Conservation (phyloP, 2,113 vertebrate genomes). For the Coregonus clupeaformis region DNA sequence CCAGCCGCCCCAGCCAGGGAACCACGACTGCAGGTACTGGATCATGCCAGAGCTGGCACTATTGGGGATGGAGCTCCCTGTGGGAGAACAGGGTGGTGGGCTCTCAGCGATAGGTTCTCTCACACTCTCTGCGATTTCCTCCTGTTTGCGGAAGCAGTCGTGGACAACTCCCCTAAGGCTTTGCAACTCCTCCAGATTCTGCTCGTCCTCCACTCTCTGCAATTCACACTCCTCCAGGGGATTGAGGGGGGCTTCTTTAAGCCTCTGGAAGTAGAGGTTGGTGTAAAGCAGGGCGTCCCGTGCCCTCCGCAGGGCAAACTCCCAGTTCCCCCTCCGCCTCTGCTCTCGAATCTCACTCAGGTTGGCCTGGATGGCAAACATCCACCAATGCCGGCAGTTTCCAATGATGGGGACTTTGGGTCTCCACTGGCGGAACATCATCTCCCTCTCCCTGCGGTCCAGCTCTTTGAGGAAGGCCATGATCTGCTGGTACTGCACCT, state of each 20-base stretch:
- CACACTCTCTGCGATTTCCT: conserved; percentile 86
- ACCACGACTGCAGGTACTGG: conserved; percentile 98
- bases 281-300: conserved; percentile 85
- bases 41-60: conserved; percentile 88
- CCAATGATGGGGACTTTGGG: conserved; percentile 79
- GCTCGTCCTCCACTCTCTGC: conserved; percentile 89
- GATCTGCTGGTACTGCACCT: conserved; percentile 93
- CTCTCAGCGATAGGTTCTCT: conserved; percentile 77
- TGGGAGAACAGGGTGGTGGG: conserved; percentile 50
- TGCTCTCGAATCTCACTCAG: conserved; percentile 85
- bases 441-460: conserved; percentile 85
- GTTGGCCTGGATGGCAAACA: conserved; percentile 90
- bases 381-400: conserved; percentile 91
- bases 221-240: conserved; percentile 84
- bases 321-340: conserved; percentile 78
- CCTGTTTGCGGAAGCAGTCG: conserved; percentile 82
- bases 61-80: conserved; percentile 58
- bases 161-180: conserved; percentile 85
- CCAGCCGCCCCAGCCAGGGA: conserved; percentile 98
- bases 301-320: conserved; percentile 80
- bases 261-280: conserved; percentile 78
- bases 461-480: conserved; percentile 95
- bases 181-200: conserved; percentile 89
- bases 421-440: conserved; percentile 88
- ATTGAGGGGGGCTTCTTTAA: conserved; percentile 78